Evolutionary conservation across 2,888 invertebrate genomes (phyloP).

Genomic region (Euplexia lucipara): DNA sequence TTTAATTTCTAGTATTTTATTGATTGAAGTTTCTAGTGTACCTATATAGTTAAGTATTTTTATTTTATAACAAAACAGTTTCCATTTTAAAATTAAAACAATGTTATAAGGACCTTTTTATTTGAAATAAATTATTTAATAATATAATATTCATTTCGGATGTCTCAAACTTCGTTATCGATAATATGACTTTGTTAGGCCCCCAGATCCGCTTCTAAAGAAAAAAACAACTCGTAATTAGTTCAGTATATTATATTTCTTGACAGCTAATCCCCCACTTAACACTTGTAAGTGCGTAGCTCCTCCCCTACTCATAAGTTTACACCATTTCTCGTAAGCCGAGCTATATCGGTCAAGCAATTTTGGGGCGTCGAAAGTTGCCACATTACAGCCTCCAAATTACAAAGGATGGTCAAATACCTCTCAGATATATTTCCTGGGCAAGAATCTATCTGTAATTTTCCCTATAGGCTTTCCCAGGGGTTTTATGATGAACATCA

Average conservation of each 20-base stretch:
- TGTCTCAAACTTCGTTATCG: no score
- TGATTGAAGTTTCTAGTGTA: no score
- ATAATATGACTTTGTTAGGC: no score
- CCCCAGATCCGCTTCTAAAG: no score
- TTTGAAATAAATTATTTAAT: no score
- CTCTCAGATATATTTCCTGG: conserved; percentile 63
- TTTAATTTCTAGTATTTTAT: no score
- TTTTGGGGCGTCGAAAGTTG: conserved; percentile 73
- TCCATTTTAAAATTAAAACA: no score
- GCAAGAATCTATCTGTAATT: conserved; percentile 67
- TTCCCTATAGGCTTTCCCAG: conserved; percentile 34
- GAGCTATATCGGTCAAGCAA: conserved; percentile 62
- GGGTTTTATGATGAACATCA: conserved; percentile 54
- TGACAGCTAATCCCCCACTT: conserved; percentile 1
- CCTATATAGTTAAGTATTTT: no score
- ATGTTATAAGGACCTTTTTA: no score
- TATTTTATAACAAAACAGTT: no score
- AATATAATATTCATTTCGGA: no score
- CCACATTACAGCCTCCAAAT: conserved; percentile 72
- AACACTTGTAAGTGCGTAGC: conserved; percentile 13
- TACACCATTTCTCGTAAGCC: conserved; percentile 45
- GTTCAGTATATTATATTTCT: background rate
- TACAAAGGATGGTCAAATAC: conserved; percentile 72
- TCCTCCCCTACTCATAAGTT: conserved; percentile 11
- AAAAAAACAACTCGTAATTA: background rate